These are phyloP conservation scores for Sturnus vulgaris DNA, from an alignment of 2,113 vertebrate genomes.

Conservation along the genomic window DNA sequence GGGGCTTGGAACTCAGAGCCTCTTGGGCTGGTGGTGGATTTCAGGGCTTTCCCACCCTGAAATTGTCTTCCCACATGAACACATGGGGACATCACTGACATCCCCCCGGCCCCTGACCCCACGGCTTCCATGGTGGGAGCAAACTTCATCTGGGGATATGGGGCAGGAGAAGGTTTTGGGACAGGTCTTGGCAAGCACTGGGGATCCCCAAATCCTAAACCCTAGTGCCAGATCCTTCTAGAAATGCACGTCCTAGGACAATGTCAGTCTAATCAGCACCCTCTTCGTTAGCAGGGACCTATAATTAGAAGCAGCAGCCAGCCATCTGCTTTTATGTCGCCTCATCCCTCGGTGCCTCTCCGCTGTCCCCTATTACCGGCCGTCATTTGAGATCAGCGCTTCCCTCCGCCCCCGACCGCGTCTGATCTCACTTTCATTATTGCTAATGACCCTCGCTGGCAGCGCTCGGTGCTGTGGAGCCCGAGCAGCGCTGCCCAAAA, in stretches of 20 bases:
- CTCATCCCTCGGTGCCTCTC: background rate
- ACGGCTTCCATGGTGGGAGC: background rate
- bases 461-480: accelerated
- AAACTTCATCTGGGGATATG: background rate
- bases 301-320: conserved; percentile 59
- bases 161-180: background rate
- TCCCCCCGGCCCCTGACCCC: background rate
- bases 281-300: conserved; percentile 7
- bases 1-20: background rate
- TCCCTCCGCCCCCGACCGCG: background rate
- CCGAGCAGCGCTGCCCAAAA: background rate
- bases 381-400: background rate
- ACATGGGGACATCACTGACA: accelerated
- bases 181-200: background rate
- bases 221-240: background rate
- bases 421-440: conserved; percentile 10
- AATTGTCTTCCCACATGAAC: too few species aligned
- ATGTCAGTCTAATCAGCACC: conserved; percentile 8
- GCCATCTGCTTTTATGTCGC: conserved; percentile 40
- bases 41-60: background rate
- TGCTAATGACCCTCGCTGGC: background rate
- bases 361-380: background rate
- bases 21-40: background rate
- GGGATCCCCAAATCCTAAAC: background rate
- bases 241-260: background rate